Evolutionary conservation across 2,113 vertebrate genomes (phyloP), one percentile per base, ranked within the genome.

Genomic region (Salvator merianae): DNA sequence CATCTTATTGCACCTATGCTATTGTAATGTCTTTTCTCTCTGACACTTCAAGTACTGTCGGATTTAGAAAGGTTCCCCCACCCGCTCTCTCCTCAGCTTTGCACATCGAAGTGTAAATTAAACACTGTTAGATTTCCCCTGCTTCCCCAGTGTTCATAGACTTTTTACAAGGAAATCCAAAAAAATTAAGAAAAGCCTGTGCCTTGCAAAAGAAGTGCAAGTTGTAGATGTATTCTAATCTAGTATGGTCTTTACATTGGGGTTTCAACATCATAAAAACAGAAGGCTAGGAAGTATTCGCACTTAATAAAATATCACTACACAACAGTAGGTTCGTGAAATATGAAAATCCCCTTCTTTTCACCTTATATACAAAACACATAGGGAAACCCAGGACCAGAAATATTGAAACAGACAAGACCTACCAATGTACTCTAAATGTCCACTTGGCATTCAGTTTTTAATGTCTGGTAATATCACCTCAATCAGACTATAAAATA

Each of bases 1-100:
- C 43, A 87, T 78, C 84, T 77, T 88, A 88, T 76, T 88, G 86
- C 47, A 88, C 76, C 84, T 92, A 81, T 87, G 53, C 83, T 89
- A 90, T 16, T 32, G 72, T 18, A 77, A 69, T 55, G 72, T 43
- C 55, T 38, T 87, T 84, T 73, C 50, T 88, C 77, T 86, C 76
- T 79, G 87, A 84, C 79, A 84, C n/a, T 43, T 84, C 0, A 13
- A n/a, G 55, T 50, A 83, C 32, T 84, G 32, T 36, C 76, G 84
- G 79, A 89, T 88, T 91, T 88, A 34, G 71, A 87, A 89, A 82
- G 77, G 84, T 71, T 90, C 47, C 20, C 22, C 77, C n/a, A n/a
- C 26, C 7, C 13, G 24, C 32, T 47, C 6, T 47, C 6, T 71
- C 28, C 69, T 88, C 81, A 90, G 59, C 28, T 93, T 53, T 68